phyloP scores from a whole-genome alignment of 1,140 invertebrate genomes.

The Plodia interpunctella region DNA sequence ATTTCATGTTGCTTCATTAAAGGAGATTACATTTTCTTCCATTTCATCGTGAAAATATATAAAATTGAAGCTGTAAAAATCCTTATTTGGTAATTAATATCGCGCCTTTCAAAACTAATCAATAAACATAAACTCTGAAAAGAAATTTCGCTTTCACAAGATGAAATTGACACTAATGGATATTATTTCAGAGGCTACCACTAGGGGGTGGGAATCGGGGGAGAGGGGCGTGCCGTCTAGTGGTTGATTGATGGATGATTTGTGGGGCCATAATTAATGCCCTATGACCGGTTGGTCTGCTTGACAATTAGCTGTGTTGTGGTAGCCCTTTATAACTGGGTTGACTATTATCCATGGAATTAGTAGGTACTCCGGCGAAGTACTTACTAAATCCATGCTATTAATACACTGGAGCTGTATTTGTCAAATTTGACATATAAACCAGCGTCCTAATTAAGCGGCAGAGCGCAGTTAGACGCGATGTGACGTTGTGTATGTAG shows the following conservation, averaged over 20 bases:
- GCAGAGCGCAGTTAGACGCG: too few relatives aligned
- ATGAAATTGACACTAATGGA: constrained; percentile 36
- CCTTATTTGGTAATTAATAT: neutral
- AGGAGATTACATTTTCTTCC: too few relatives aligned
- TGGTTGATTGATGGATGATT: constrained; percentile 47
- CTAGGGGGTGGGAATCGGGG: neutral
- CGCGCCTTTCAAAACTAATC: neutral
- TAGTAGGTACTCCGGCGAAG: neutral
- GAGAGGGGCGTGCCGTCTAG: constrained; percentile 12
- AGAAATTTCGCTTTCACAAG: constrained; percentile 16
- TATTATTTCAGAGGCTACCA: constrained; percentile 16
- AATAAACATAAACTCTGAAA: neutral
- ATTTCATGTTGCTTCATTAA: too few relatives aligned
- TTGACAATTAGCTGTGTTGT: constrained; percentile 8
- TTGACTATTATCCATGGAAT: neutral
- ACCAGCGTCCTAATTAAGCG: too few relatives aligned
- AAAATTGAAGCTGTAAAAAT: too few relatives aligned
- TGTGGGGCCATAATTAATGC: constrained; percentile 43
- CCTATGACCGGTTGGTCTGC: constrained; percentile 22
- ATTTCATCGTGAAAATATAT: too few relatives aligned
- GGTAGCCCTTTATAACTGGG: neutral
- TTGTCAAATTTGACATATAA: too few relatives aligned
- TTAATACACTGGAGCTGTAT: too few relatives aligned
- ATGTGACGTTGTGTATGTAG: too few relatives aligned
- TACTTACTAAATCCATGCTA: too few relatives aligned